phyloP scores from a whole-genome alignment of 2,888 invertebrate genomes.

The Aphrophora alni region DNA sequence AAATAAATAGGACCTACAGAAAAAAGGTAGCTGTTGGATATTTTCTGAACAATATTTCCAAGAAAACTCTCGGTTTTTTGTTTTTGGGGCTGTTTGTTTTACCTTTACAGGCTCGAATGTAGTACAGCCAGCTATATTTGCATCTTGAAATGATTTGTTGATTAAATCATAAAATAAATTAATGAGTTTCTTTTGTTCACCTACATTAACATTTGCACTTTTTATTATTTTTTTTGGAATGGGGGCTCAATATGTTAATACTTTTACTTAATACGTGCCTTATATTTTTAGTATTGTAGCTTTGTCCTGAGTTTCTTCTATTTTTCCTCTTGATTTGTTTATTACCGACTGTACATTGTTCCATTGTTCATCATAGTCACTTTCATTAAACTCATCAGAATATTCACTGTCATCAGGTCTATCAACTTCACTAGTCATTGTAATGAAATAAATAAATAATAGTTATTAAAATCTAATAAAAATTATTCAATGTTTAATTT shows the following conservation, averaged over 20 bases:
- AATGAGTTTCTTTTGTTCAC: conserved; percentile 18
- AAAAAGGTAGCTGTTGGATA: background rate
- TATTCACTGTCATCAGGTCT: conserved; percentile 14
- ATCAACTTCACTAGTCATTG: background rate
- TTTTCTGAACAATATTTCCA: conserved; percentile 20
- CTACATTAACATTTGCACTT: background rate
- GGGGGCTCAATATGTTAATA: conserved; percentile 4
- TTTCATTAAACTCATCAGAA: background rate
- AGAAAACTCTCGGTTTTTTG: conserved; percentile 23
- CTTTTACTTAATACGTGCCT: conserved; percentile 3
- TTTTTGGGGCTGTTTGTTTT: conserved; percentile 14
- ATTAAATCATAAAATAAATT: conserved; percentile 9
- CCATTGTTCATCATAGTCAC: conserved; percentile 9
- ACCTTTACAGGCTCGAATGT: conserved; percentile 21
- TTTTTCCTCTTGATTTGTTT: conserved; percentile 12
- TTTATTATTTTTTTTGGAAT: background rate
- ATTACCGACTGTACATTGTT: background rate
- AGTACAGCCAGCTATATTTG: conserved; percentile 15
- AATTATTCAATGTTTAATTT: background rate
- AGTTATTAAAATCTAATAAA: no score
- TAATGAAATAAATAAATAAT: background rate
- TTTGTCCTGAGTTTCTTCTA: conserved; percentile 16
- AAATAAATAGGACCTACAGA: background rate
- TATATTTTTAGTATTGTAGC: background rate
- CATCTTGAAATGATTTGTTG: conserved; percentile 18